Evolutionary conservation across 1,140 invertebrate species (phyloP), one percentile per base, ranked within the genome.

Genomic region (Drosophila arizonae): DNA sequence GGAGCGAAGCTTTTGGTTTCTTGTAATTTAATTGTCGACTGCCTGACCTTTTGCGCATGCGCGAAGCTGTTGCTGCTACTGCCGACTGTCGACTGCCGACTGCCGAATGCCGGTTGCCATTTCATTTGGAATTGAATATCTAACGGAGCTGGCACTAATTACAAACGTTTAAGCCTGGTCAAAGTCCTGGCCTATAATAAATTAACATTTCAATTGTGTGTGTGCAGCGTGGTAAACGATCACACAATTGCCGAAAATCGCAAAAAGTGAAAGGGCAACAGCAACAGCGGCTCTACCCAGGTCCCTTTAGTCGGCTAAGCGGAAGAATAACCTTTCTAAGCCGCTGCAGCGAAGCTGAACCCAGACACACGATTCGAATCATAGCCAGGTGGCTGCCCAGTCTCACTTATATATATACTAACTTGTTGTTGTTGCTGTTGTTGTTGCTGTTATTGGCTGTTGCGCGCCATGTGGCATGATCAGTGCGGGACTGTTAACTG

Each of bases 321-420:
- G 84, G 84, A 88, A 88, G 84, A 88, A 88, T 88, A 88, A 88
- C 84, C 84, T 88, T 88, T 88, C 85, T 88, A 80, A 88, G 84
- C 73, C 79, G 54, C 60, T 50, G 71, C 66, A 63, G 55, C 77
- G 72, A 72, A 77, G 74, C 76, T 79, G 79, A 69, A 79, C 52
- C 50, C 72, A 65, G 64, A 41, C 77, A 77, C 79, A 84, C 79
- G 85, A 87, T 78, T 77, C 76, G 80, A 88, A 75, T 69, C 76
- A 69, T 48, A 58, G 80, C 84, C 84, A 84, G 84, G 73, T 87
- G 84, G 84, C 66, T 76, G 69, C 65, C 62, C 51, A 64, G 43
- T 56, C 50, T 36, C 39, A 11, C 3, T 17, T 10, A 33, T 10
- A 33, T 33, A 33, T 33, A 33, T 33, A 33, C 33, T 33, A 33